A percentile compares a stretch with the other conserved stretches of the same genome.
Evolutionary conservation across 2,797 vertebrate genomes (phyloP).

Genomic region (Gymnoscopelus braueri): DNA sequence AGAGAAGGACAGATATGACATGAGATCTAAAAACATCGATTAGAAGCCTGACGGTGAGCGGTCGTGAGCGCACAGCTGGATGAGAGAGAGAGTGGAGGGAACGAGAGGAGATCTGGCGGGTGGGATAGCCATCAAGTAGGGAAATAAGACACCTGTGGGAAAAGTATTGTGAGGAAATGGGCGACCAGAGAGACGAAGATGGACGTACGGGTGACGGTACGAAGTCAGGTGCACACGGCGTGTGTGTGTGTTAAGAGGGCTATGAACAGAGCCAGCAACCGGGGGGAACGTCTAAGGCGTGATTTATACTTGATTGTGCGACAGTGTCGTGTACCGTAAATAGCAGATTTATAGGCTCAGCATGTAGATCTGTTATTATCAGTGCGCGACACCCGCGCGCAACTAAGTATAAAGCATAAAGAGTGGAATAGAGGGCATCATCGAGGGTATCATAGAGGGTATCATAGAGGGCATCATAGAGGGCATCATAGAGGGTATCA

Average conservation of each 20-base stretch:
- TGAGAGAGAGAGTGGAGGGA: constrained; percentile 30
- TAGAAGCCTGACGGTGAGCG: constrained; percentile 17
- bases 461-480: constrained; percentile 34
- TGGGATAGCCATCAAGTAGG: constrained; percentile 23
- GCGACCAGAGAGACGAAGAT: constrained; percentile 35
- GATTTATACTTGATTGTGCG: too few relatives aligned
- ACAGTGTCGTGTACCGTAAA: too few relatives aligned
- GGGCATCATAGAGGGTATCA: constrained; percentile 35
- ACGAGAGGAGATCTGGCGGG: neutral
- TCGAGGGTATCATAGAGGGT: constrained; percentile 45
- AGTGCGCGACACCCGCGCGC: too few relatives aligned
- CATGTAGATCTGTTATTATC: too few relatives aligned
- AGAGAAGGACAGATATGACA: constrained; percentile 36
- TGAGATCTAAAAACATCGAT: constrained; percentile 44
- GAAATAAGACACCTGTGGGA: constrained; percentile 38
- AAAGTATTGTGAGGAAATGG: constrained; percentile 25
- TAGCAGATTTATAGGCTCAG: too few relatives aligned
- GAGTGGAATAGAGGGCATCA: constrained; percentile 32
- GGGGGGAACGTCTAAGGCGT: too few relatives aligned
- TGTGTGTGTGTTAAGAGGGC: constrained; percentile 34
- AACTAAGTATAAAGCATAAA: constrained; percentile 17
- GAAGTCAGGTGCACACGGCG: constrained; percentile 27
- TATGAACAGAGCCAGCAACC: too few relatives aligned
- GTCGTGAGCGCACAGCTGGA: constrained; percentile 22
- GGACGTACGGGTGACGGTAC: constrained; percentile 30